Conservation (phyloP, 2,797 vertebrate species). For the Podarcis lilfordi region DNA sequence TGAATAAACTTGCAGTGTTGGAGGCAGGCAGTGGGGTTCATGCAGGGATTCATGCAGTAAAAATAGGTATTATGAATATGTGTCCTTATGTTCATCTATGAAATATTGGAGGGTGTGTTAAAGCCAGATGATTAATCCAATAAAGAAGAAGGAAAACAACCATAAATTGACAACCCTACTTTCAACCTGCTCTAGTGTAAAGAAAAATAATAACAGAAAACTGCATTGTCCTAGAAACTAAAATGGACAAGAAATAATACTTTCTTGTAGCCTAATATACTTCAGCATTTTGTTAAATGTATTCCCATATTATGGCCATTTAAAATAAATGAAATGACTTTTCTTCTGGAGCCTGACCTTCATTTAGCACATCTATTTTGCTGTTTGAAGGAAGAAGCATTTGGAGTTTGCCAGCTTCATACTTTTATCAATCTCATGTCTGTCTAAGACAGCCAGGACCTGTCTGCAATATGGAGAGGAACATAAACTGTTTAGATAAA, state of each 20-base stretch:
- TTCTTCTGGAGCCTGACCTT: constrained; percentile 25
- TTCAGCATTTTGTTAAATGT: constrained; percentile 39
- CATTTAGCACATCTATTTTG: constrained; percentile 24
- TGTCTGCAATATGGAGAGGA: constrained; percentile 28
- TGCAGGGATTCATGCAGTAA: background rate
- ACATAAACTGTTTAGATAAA: constrained; percentile 4
- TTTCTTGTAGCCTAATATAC: constrained; percentile 32
- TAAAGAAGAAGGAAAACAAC: background rate
- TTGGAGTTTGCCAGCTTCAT: constrained; percentile 6
- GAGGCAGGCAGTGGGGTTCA: background rate
- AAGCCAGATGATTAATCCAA: background rate
- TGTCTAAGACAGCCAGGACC: background rate
- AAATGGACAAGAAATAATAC: constrained; percentile 18
- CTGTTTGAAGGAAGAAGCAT: constrained; percentile 6
- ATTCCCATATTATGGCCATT: constrained; percentile 8
- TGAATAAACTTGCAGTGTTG: background rate
- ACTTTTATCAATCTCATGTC: constrained; percentile 35
- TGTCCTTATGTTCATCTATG: background rate
- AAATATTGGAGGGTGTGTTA: background rate
- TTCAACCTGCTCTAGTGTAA: background rate
- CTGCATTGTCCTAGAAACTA: constrained; percentile 28
- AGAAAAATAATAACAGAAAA: background rate
- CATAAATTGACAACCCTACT: background rate
- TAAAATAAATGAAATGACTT: constrained; percentile 26
- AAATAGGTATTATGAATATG: background rate